Base-by-base conservation (phyloP, 2,113 vertebrate genomes). In the Junco hyemalis region DNA sequence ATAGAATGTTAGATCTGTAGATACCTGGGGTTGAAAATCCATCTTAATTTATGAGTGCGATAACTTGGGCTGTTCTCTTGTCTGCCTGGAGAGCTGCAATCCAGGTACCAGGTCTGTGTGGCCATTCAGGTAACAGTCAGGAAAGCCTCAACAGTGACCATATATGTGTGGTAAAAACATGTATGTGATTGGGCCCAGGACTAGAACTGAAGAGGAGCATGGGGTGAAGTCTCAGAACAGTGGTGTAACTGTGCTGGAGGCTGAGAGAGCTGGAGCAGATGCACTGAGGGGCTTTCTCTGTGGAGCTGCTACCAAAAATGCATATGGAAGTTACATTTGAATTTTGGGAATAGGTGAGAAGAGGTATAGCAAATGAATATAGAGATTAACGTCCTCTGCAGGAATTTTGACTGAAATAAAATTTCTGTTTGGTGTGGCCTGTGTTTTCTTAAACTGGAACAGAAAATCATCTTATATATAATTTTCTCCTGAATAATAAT, bases 1-100 rank as follows among this genome's bases (percentile, higher is more conserved):
- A 91, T 61, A 16, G 66, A 50, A 71, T 81, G 77, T 88, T 88
- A 12, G 50, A 68, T 89, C 53, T 80, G 8, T 72, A 66, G 63
- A 68, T 74, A 78, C n/a, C 59, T 47, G 57, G 54, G 47, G 51
- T 92, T 96, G 93, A 95, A 95, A 91, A 97, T 91, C 78, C 19
- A 2, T 77, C 42, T 94, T 81, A 51, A 74, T 81, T 96, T 86
- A 81, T 35, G 59, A 90, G 54, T 38, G 69, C 50, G 48, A 73
- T 92, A 93, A 93, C 36, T 96, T 97, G 29, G 1, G 12, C 63
- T 80, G 47, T 79, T 79, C 28, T 21, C 73, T 91, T 79, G 88
- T 85, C 51, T 79, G 73, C 56, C 60, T 81, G 60, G 51, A 53
- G 59, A 80, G 5, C 90, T 96, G 84, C 88, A 82, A 13, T 88